Base-by-base conservation (phyloP, 2,888 invertebrate species). In the Orgyia antiqua region DNA sequence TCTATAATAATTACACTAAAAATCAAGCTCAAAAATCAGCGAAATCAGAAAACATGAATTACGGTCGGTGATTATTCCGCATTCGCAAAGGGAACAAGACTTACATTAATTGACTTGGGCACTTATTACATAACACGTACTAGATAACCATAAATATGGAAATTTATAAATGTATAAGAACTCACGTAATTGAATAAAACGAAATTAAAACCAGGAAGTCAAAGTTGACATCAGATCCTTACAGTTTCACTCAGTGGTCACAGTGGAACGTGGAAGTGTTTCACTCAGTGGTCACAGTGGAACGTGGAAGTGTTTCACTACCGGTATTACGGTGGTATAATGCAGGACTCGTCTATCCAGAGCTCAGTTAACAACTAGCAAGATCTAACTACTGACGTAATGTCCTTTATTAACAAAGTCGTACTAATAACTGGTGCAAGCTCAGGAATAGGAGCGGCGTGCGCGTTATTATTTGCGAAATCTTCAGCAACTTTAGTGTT, bases 361-460 rank as follows among this genome's bases (percentile, higher is more conserved):
- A 39, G 31, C 42, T 51, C 65, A 61, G 58, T 60, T 42, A 31
- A 24, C n/a, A 21, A n/a, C 33, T 32, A 33, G 27, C 4, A 17
- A 10, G 29, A 10, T 9, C 23, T 30, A 9, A 31, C 9, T 10
- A 9, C 19, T 21, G 13, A 31, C 34, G 55, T 43, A 38, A 82
- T 82, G 82, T 61, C 66, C 51, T 79, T 78, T 54, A 49, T 47
- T 10, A 51, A 67, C 27, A 78, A 78, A 70, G 79, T 82, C 18
- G 71, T 80, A 12, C 39, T 82, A 26, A 58, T 82, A 27, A 82
- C 82, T 2, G 82, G 82, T 2, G 78, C 77, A 6, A 78, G 79
- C 41, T 68, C 78, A 2, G 83, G 83, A 2, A 78, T 83, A 24
- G 83, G 83, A 10, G 73, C 78, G 2, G 60, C 68, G 7, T 71